A percentile compares a stretch with the other conserved stretches of the same genome.
phyloP scores from a whole-genome alignment of 2,888 invertebrate genomes.

The Spisula solida region DNA sequence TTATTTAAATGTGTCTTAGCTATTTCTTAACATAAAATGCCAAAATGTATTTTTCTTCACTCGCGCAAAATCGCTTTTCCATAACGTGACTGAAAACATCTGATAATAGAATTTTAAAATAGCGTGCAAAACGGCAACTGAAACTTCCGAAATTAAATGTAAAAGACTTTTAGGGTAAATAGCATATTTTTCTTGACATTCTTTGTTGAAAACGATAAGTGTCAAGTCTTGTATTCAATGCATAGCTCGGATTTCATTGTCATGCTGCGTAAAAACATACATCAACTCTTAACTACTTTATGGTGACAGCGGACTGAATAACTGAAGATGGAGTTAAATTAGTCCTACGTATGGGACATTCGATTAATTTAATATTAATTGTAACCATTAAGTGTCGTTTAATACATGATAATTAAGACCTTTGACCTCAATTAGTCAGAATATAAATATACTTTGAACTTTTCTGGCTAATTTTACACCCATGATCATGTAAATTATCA shows the following conservation, averaged over 20 bases:
- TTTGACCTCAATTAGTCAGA: conserved; percentile 51
- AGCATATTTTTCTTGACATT: conserved; percentile 54
- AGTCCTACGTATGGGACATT: conserved; percentile 48
- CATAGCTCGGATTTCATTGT: conserved; percentile 56
- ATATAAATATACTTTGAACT: conserved; percentile 24
- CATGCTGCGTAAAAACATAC: conserved; percentile 71
- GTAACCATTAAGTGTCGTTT: conserved; percentile 65
- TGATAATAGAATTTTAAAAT: conserved; percentile 20
- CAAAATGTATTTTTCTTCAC: conserved; percentile 15
- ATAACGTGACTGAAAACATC: conserved; percentile 12
- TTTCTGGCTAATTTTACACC: not conserved
- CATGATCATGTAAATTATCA: not conserved
- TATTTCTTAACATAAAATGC: not conserved
- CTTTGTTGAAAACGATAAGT: conserved; percentile 65
- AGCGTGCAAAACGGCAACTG: conserved; percentile 30
- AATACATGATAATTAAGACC: conserved; percentile 66
- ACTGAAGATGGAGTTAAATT: conserved; percentile 42
- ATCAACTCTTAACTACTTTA: conserved; percentile 60
- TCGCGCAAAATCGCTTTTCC: not conserved
- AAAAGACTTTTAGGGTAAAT: conserved; percentile 38
- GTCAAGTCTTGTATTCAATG: conserved; percentile 53
- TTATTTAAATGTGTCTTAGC: conserved; percentile 11
- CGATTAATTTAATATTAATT: conserved; percentile 72
- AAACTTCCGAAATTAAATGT: conserved; percentile 37
- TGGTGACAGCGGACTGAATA: conserved; percentile 61